Evolutionary conservation across 2,113 vertebrate species (phyloP), one percentile per base, ranked within the genome.

Genomic region (Salvelinus sp.): DNA sequence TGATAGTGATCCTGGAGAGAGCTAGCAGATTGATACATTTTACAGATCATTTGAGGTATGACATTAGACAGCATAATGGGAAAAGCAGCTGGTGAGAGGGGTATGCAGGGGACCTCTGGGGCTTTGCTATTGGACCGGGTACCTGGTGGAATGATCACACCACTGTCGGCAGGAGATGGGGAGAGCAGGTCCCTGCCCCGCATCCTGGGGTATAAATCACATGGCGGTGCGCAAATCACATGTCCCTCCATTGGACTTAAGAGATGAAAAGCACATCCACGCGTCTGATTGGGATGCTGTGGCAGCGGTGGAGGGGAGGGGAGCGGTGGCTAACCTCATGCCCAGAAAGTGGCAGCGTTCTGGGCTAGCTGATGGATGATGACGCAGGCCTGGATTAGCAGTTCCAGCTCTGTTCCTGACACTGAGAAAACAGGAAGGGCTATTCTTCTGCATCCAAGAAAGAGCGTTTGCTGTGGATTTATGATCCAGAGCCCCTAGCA

Each of bases 171-270:
- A 62, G 68, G 54, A 75, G 76, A 79, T 77, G 69, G 62, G 73
- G 62, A 78, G 28, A 85, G 47, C 76, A 84, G 74, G 73, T 72
- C 4, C 18, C 62, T 84, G 76, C 71, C 80, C 69, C 77, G 47
- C 86, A 88, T 88, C 85, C 87, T 86, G 60, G 12, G 54, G 38
- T 63, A 85, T 91, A 87, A 91, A 89, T 91, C 88, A 86, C 38
- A 72, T 74, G 76, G 73, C 72, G 58, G 76, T 72, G 65, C 74
- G 70, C 79, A 44, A 44, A 9, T 44, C 38, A 2, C 88, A 75
- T 71, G 83, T 38, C 62, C 22, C 57, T 23, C 60, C 58, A 72
- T 81, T 83, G 80, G 77, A 78, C 72, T 65, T 50, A 70, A 75
- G 50, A 77, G 75, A 80, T 80, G 54, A 83, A 77, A 91, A 91